These are phyloP conservation scores for Beaufortia kweichowensis DNA, from an alignment of 2,113 vertebrate genomes.

Conservation along the genomic window DNA sequence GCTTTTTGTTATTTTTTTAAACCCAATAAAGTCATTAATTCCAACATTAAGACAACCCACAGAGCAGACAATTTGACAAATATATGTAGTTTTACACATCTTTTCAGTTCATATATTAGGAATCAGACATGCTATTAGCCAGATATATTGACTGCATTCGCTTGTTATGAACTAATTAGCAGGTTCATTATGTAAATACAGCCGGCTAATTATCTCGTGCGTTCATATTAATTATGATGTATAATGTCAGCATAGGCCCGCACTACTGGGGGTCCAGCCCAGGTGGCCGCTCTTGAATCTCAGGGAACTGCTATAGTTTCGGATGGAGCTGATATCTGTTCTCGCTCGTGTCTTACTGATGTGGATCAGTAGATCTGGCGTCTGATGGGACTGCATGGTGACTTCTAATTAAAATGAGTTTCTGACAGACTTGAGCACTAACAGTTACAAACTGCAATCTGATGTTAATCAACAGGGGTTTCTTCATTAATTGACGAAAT, in stretches of 20 bases:
- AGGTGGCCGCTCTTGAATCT: conserved; percentile 12
- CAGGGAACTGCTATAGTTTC: conserved; percentile 34
- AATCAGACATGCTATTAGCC: conserved; percentile 58
- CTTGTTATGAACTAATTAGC: conserved; percentile 64
- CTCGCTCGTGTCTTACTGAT: conserved; percentile 43
- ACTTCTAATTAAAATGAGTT: conserved; percentile 74
- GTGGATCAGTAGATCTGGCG: conserved; percentile 31
- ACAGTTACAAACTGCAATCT: conserved; percentile 77
- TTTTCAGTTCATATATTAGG: conserved; percentile 43
- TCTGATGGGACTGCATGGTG: conserved; percentile 35
- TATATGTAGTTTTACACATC: neutral
- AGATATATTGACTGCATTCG: conserved; percentile 66
- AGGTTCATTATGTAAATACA: conserved; percentile 72
- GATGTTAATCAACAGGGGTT: conserved; percentile 78
- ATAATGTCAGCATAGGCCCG: conserved; percentile 55
- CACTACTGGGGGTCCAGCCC: conserved; percentile 46
- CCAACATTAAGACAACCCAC: neutral
- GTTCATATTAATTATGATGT: conserved; percentile 71
- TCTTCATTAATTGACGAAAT: conserved; percentile 81
- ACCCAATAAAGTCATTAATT: too few relatives aligned
- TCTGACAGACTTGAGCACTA: conserved; percentile 73
- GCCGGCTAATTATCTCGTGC: conserved; percentile 63
- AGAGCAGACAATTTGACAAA: neutral
- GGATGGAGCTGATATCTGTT: conserved; percentile 41
- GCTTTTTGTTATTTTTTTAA: too few relatives aligned